Evolutionary conservation across 2,888 invertebrate species (phyloP).

Genomic region (Torymus aiolomorphi): DNA sequence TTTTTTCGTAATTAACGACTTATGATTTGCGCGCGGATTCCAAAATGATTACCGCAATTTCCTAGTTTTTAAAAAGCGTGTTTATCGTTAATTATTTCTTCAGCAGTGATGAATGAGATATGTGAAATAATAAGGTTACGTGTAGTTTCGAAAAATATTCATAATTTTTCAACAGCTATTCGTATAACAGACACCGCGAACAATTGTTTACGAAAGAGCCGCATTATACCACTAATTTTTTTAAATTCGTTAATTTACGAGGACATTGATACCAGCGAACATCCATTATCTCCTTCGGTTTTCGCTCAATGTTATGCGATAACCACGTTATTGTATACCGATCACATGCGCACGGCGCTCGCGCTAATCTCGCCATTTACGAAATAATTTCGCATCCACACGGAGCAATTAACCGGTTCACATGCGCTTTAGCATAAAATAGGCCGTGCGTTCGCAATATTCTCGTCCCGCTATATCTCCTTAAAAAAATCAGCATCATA

Average conservation of each 20-base stretch:
- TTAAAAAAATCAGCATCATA: background rate
- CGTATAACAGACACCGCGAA: too few species aligned
- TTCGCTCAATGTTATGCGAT: slow-evolving; percentile 6
- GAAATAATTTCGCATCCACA: slow-evolving; percentile 16
- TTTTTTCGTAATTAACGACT: background rate
- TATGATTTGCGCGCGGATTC: too few species aligned
- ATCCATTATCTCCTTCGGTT: background rate
- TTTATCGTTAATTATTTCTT: too few species aligned
- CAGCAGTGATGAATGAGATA: too few species aligned
- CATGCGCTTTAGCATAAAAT: slow-evolving; percentile 24
- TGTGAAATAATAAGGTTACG: too few species aligned
- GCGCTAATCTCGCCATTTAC: background rate
- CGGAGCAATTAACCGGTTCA: slow-evolving; percentile 4
- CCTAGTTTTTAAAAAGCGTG: too few species aligned
- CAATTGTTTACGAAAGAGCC: too few species aligned
- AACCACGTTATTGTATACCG: background rate
- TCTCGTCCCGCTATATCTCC: background rate
- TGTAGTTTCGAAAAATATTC: too few species aligned
- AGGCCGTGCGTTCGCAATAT: background rate
- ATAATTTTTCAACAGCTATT: too few species aligned
- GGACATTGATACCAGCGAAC: background rate
- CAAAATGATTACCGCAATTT: too few species aligned
- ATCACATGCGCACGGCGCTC: slow-evolving; percentile 1
- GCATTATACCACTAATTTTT: too few species aligned
- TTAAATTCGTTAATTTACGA: slow-evolving; percentile 3